Conservation (phyloP, 2,797 vertebrate species). For the Chaenodraco wilsoni region DNA sequence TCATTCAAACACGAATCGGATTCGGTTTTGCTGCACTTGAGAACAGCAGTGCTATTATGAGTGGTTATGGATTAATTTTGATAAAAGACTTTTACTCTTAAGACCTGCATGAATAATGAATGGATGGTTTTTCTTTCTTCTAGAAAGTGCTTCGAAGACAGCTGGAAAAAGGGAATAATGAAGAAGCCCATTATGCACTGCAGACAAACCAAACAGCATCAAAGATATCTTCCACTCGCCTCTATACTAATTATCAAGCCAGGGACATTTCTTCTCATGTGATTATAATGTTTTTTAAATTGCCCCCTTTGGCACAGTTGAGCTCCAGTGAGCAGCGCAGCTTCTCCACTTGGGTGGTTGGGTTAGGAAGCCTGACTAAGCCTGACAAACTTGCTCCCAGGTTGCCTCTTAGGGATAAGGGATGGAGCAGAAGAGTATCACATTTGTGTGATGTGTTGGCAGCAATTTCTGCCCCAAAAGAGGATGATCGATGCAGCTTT, state of each 20-base stretch:
- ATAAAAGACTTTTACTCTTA: constrained; percentile 10
- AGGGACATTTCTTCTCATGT: constrained; percentile 64
- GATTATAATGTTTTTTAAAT: constrained; percentile 72
- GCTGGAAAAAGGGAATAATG: constrained; percentile 40
- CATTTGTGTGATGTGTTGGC: constrained; percentile 26
- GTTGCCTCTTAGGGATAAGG: constrained; percentile 44
- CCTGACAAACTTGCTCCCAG: constrained; percentile 56
- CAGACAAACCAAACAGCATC: constrained; percentile 54
- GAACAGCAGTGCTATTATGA: background rate
- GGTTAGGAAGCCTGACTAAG: constrained; percentile 54
- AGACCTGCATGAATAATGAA: constrained; percentile 36
- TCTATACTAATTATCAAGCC: constrained; percentile 63
- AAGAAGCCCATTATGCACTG: constrained; percentile 44
- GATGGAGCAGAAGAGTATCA: constrained; percentile 27
- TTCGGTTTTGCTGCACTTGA: background rate
- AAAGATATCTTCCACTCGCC: constrained; percentile 33
- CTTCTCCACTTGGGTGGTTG: constrained; percentile 22
- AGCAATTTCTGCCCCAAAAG: constrained; percentile 15
- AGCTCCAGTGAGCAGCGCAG: constrained; percentile 53
- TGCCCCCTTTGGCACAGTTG: constrained; percentile 37
- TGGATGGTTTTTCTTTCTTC: background rate
- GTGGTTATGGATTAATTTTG: background rate
- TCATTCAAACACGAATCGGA: background rate
- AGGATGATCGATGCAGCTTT: constrained; percentile 18
- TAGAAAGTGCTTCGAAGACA: constrained; percentile 31